These are phyloP conservation scores for Luehdorfia chinensis DNA, from an alignment of 1,140 invertebrate genomes.

Conservation along the genomic window DNA sequence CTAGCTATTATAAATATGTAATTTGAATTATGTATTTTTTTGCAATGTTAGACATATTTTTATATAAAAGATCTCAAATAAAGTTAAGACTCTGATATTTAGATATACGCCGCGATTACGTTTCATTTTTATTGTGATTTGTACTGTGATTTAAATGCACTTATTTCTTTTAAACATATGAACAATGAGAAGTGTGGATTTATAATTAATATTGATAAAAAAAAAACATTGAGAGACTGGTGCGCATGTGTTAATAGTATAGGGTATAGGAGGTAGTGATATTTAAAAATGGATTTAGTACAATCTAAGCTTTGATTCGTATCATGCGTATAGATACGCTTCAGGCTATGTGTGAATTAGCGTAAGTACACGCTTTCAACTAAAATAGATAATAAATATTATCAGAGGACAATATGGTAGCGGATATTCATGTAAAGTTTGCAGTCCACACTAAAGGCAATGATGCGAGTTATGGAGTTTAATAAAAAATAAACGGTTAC, in stretches of 20 bases:
- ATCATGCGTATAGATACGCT: conserved; percentile 15
- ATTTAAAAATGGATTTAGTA: conserved; percentile 16
- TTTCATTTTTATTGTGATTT: conserved; percentile 51
- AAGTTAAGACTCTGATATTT: conserved; percentile 30
- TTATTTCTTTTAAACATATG: conserved; percentile 3
- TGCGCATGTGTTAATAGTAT: conserved; percentile 32
- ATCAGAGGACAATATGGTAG: conserved; percentile 57
- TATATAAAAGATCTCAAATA: conserved; percentile 54
- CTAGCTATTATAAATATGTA: conserved; percentile 61
- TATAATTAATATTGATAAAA: neutral
- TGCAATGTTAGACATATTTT: conserved; percentile 64
- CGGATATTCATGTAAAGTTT: conserved; percentile 32
- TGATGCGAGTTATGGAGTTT: conserved; percentile 29
- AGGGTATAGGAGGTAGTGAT: conserved; percentile 10
- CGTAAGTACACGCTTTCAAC: conserved; percentile 37
- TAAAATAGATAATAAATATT: conserved; percentile 31
- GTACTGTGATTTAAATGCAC: conserved; percentile 50
- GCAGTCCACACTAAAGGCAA: conserved; percentile 52
- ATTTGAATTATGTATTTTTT: conserved; percentile 56
- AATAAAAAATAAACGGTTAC: neutral
- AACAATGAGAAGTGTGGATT: neutral
- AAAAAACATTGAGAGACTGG: conserved; percentile 48
- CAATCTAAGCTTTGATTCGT: conserved; percentile 31
- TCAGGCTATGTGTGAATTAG: conserved; percentile 26
- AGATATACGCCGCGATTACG: conserved; percentile 23